Evolutionary conservation across 2,888 invertebrate genomes (phyloP).

Genomic region (Drosophila affinis): DNA sequence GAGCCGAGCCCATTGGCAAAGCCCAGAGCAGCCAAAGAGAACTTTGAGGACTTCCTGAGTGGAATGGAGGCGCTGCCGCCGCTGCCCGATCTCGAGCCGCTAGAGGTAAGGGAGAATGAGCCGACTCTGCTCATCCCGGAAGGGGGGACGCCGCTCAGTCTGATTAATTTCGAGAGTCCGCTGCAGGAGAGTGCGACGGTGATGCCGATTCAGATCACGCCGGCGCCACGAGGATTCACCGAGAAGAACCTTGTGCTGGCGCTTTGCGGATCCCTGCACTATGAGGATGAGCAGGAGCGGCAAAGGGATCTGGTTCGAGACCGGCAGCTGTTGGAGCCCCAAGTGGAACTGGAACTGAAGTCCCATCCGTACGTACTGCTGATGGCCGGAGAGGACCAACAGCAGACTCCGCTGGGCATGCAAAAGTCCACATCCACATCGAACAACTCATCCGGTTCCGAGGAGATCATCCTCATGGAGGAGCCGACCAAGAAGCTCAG

Average conservation of each 20-base stretch:
- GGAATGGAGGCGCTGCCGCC: conserved; percentile 47
- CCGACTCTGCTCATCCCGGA: neutral
- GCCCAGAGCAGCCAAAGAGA: conserved; percentile 15
- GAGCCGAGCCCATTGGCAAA: neutral
- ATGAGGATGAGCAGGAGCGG: conserved; percentile 74
- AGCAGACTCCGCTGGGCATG: conserved; percentile 28
- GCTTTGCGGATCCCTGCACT: conserved; percentile 82
- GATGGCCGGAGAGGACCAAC: conserved; percentile 16
- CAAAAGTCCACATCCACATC: conserved; percentile 74
- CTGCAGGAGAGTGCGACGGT: conserved; percentile 69
- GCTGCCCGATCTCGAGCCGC: conserved; percentile 54
- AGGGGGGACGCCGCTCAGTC: conserved; percentile 54
- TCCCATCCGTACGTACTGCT: conserved; percentile 3
- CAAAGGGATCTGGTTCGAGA: neutral
- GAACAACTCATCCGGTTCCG: conserved; percentile 73
- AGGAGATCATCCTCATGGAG: conserved; percentile 71
- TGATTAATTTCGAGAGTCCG: conserved; percentile 83
- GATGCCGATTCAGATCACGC: conserved; percentile 65
- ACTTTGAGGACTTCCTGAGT: conserved; percentile 69
- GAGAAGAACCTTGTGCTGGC: conserved; percentile 82
- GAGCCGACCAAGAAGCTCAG: conserved; percentile 69
- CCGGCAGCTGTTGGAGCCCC: neutral
- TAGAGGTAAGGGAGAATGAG: conserved; percentile 14
- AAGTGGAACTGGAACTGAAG: conserved; percentile 1
- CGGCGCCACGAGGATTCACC: conserved; percentile 73